Evolutionary conservation across 2,113 vertebrate species (phyloP).

Genomic region (Phylloscopus whistleri): DNA sequence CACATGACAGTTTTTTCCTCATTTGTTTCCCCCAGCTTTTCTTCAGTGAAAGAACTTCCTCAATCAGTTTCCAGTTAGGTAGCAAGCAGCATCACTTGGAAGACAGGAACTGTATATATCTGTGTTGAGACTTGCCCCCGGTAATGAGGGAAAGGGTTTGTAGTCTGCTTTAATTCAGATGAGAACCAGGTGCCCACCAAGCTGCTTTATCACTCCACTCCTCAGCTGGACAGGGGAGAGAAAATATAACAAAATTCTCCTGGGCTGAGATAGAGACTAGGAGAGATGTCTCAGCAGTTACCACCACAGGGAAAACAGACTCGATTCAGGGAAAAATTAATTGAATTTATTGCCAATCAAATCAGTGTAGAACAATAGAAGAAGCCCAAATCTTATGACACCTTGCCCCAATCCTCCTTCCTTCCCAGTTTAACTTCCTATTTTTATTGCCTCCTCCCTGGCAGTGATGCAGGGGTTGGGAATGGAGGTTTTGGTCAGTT

Average conservation of each 20-base stretch:
- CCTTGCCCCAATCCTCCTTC: not conserved
- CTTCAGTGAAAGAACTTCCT: not conserved
- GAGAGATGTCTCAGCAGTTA: not conserved
- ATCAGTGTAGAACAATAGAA: not conserved
- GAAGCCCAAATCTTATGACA: not conserved
- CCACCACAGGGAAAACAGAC: not conserved
- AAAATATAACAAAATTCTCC: not conserved
- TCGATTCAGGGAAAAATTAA: not conserved
- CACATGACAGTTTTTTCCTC: not conserved
- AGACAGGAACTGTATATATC: not conserved
- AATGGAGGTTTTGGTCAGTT: not conserved
- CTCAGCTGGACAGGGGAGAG: not conserved
- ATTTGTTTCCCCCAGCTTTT: not conserved
- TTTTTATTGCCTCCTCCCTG: not conserved
- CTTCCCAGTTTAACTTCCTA: not conserved
- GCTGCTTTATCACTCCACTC: not conserved
- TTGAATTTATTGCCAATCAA: not conserved
- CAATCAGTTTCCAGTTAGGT: not conserved
- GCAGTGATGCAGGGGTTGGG: rapidly evolving
- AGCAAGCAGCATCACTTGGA: not conserved
- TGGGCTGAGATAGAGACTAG: not conserved
- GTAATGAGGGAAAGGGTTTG: not conserved
- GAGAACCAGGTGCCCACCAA: not conserved
- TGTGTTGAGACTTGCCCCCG: not conserved
- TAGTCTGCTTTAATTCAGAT: not conserved